Evolutionary conservation across 2,113 vertebrate genomes (phyloP).

Genomic region (Anguilla rostrata): DNA sequence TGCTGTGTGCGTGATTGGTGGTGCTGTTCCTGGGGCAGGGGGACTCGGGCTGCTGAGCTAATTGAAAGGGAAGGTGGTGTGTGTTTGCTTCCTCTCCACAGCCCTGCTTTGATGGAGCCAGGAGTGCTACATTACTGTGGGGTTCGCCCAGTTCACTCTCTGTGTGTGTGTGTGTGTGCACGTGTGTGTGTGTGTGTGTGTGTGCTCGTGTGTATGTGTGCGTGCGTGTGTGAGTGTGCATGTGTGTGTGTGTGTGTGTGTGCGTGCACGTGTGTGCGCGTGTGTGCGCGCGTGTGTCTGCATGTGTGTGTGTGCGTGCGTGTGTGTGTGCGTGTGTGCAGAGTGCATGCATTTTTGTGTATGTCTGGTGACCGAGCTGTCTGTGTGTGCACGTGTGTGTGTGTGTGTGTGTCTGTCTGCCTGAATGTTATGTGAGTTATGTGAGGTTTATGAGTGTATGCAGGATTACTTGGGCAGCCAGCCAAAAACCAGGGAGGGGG

Average conservation of each 20-base stretch:
- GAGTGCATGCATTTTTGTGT: background rate
- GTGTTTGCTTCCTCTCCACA: slow-evolving; percentile 30
- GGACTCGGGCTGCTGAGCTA: slow-evolving; percentile 4
- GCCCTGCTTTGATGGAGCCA: slow-evolving; percentile 12
- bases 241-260: background rate
- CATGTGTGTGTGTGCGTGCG: background rate
- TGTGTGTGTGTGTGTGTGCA: background rate
- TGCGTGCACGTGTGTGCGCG: background rate
- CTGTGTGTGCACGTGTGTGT: slow-evolving; percentile 1
- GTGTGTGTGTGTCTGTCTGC: background rate
- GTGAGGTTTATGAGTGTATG: background rate
- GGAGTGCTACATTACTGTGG: slow-evolving; percentile 15
- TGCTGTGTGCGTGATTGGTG: background rate
- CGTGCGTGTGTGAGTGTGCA: background rate
- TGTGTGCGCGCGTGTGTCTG: no score
- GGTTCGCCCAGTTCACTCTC: background rate
- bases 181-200: background rate
- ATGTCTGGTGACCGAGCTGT: background rate
- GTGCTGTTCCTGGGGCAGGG: slow-evolving; percentile 6
- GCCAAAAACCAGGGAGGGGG: background rate
- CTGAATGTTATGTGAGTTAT: background rate
- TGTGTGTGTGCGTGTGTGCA: background rate
- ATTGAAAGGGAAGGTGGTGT: slow-evolving; percentile 31
- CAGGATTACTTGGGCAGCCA: background rate
- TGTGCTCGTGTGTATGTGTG: background rate